Conservation (phyloP, 2,113 vertebrate genomes). For the Gnathonemus echidnorhynchus region DNA sequence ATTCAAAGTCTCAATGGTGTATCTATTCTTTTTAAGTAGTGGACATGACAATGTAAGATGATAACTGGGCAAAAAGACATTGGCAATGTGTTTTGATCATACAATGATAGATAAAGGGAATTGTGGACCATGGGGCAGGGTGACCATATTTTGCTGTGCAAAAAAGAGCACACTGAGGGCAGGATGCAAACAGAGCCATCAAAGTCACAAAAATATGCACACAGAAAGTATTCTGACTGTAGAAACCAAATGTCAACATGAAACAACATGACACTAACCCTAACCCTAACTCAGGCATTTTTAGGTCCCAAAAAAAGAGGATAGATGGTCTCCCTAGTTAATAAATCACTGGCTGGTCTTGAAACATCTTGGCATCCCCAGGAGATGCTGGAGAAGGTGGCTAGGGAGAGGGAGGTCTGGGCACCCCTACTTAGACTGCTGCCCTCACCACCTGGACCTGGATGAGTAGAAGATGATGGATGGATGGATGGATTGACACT, state of each 20-base stretch:
- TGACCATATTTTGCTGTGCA: background rate
- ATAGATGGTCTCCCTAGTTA: too few relatives aligned
- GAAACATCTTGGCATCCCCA: too few relatives aligned
- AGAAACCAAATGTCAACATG: background rate
- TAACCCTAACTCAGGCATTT: too few relatives aligned
- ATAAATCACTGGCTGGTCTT: too few relatives aligned
- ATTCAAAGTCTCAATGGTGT: background rate
- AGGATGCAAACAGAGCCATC: background rate
- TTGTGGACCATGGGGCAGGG: background rate
- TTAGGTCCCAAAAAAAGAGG: too few relatives aligned
- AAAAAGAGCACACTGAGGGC: background rate
- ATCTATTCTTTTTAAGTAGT: background rate
- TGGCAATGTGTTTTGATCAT: background rate
- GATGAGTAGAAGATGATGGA: too few relatives aligned
- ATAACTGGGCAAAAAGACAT: background rate
- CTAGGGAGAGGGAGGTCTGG: too few relatives aligned
- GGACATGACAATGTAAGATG: background rate
- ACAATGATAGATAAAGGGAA: background rate
- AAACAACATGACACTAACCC: too few relatives aligned
- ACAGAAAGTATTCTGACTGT: background rate
- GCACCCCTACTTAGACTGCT: too few relatives aligned
- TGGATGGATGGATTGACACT: too few relatives aligned
- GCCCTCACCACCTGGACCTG: too few relatives aligned
- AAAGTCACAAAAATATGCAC: background rate
- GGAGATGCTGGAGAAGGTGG: too few relatives aligned